Evolutionary conservation across 1,140 invertebrate genomes (phyloP).

Genomic region (Onthophagus taurus): DNA sequence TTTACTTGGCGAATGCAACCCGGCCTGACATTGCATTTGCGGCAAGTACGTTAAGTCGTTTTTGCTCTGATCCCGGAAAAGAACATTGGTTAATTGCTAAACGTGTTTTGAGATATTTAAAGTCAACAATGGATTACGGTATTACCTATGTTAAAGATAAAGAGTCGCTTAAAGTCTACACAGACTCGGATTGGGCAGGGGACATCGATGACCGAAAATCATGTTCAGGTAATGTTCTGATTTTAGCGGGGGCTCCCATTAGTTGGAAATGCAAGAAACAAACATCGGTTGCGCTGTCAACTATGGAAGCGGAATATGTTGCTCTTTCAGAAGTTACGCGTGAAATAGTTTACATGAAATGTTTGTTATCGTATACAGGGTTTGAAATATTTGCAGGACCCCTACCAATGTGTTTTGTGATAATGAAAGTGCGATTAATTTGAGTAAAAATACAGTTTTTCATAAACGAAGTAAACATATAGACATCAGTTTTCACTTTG

Average conservation of each 20-base stretch:
- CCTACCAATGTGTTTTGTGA: background rate
- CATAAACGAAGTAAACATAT: slow-evolving; percentile 1
- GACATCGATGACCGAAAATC: background rate
- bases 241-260: background rate
- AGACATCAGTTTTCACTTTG: slow-evolving; percentile 1
- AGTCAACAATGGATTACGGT: background rate
- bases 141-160: background rate
- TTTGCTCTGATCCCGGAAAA: background rate
- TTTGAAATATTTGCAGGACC: background rate
- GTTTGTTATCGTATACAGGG: background rate
- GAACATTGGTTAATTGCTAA: background rate
- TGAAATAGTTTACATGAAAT: too few relatives aligned
- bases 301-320: too few relatives aligned
- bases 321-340: too few relatives aligned
- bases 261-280: too few relatives aligned
- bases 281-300: too few relatives aligned
- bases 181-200: background rate
- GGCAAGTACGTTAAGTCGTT: background rate
- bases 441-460: background rate
- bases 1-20: background rate
- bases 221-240: background rate
- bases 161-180: background rate
- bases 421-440: background rate
- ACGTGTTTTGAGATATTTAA: background rate
- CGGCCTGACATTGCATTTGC: background rate